Conservation (phyloP, 2,888 invertebrate species). For the Fragum whitleyi region DNA sequence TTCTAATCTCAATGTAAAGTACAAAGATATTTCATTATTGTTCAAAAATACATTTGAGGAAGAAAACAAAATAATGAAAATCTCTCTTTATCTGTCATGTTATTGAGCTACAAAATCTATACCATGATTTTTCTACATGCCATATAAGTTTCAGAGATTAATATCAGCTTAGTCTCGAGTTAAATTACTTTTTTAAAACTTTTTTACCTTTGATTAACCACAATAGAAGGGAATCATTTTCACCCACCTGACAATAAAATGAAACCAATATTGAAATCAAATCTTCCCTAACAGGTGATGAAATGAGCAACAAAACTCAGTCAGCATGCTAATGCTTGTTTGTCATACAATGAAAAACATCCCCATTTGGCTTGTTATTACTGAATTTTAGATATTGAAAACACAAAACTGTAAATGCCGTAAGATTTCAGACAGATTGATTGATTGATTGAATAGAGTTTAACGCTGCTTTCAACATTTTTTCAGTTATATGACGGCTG, state of each 20-base stretch:
- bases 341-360: background rate
- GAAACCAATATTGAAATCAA: slow-evolving; percentile 18
- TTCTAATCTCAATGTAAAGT: no score
- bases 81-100: no score
- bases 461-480: no score
- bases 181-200: background rate
- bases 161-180: background rate
- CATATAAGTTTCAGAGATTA: background rate
- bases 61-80: no score
- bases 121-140: background rate
- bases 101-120: background rate
- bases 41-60: no score
- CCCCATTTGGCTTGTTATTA: background rate
- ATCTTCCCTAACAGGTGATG: slow-evolving; percentile 4
- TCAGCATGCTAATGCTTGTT: background rate
- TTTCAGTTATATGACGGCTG: no score
- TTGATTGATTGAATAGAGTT: no score
- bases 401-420: no score
- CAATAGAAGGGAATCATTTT: slow-evolving; percentile 7
- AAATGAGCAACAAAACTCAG: background rate
- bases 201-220: slow-evolving; percentile 2
- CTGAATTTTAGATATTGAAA: no score
- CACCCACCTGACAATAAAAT: slow-evolving; percentile 4
- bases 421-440: no score
- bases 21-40: no score